Evolutionary conservation across 2,797 vertebrate species (phyloP).

Genomic region (Helostoma temminkii): DNA sequence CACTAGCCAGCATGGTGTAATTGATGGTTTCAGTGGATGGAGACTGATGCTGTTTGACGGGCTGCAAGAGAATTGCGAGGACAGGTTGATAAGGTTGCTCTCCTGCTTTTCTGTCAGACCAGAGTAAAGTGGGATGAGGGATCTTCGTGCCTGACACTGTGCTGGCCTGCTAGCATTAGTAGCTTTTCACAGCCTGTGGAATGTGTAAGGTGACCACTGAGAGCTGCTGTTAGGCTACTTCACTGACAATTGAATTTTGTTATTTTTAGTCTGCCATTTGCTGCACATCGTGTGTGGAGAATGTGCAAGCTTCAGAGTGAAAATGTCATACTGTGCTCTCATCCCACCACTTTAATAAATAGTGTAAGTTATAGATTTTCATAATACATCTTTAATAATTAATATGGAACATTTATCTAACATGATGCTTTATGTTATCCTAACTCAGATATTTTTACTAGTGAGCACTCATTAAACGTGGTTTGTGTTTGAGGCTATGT

Average conservation of each 20-base stretch:
- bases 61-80: not conserved
- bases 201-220: constrained; percentile 21
- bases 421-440: not conserved
- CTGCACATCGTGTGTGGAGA: constrained; percentile 6
- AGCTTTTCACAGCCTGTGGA: constrained; percentile 23
- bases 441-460: no score
- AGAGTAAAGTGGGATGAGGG: constrained; percentile 3
- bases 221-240: constrained; percentile 25
- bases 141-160: not conserved
- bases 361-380: not conserved
- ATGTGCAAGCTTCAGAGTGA: not conserved
- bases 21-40: not conserved
- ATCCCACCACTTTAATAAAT: not conserved
- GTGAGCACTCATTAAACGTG: no score
- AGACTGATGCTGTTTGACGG: constrained; percentile 16
- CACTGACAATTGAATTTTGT: constrained; percentile 14
- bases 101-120: constrained; percentile 22
- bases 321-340: not conserved
- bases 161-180: constrained; percentile 25
- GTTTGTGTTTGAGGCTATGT: no score
- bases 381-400: no score
- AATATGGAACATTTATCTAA: not conserved
- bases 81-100: not conserved
- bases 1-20: not conserved
- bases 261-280: constrained; percentile 47